Conservation (phyloP, 30 jellyfish, hydroid and myxozoan genomes). For the Pseudorhiza aurosa region DNA sequence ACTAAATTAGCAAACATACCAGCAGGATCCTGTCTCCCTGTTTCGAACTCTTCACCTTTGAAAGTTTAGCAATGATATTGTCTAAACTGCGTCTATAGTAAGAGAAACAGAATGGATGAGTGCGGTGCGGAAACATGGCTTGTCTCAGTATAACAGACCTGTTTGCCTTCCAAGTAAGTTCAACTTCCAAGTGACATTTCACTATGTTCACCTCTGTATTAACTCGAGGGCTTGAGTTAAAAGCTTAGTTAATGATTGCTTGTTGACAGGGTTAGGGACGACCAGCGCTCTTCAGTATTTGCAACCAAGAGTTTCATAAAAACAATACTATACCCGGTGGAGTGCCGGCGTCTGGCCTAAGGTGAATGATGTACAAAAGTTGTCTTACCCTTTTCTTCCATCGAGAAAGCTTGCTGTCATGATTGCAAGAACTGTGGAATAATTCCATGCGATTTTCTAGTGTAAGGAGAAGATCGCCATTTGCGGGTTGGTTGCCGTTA, state of each 20-base stretch:
- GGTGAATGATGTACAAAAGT: neutral
- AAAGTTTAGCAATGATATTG: conserved; percentile 78
- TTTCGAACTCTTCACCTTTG: conserved; percentile 65
- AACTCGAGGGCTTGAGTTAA: neutral
- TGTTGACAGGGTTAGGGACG: no score
- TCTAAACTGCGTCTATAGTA: conserved; percentile 74
- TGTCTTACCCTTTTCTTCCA: conserved; percentile 80
- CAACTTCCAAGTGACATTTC: conserved; percentile 9
- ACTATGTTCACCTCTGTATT: conserved; percentile 5
- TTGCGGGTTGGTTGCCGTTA: neutral
- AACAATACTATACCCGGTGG: conserved; percentile 28
- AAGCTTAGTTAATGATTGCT: no score
- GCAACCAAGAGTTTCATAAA: neutral
- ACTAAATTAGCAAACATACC: conserved; percentile 44
- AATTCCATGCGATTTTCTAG: conserved; percentile 40
- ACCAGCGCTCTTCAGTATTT: no score
- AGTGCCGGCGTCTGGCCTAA: conserved; percentile 44
- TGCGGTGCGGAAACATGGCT: conserved; percentile 35
- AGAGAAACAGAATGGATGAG: neutral
- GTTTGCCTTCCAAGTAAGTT: conserved; percentile 62
- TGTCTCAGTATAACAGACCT: conserved; percentile 2
- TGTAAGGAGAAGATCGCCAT: neutral
- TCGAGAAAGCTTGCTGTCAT: conserved; percentile 64
- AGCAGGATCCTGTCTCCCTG: conserved; percentile 73
- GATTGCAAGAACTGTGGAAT: neutral